These are phyloP conservation scores for Chrysoperla carnea DNA, from an alignment of 1,140 invertebrate species.

Conservation along the genomic window DNA sequence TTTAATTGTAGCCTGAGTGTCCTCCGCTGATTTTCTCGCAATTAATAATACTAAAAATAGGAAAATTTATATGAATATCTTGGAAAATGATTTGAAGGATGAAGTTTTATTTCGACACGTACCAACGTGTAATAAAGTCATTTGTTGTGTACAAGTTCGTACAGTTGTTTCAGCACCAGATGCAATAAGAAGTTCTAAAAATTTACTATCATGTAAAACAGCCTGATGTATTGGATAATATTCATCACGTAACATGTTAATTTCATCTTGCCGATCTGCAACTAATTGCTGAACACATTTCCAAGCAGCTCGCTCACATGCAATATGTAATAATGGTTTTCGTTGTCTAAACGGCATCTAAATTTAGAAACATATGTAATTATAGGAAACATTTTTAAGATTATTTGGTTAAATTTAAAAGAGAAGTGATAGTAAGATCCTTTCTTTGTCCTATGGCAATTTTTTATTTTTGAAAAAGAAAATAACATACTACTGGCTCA, in stretches of 20 bases:
- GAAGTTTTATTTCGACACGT: slow-evolving; percentile 6
- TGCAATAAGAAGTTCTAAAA: slow-evolving; percentile 43
- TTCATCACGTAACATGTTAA: slow-evolving; percentile 56
- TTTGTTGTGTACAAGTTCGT: slow-evolving; percentile 50
- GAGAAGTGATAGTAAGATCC: too few species aligned
- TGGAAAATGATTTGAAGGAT: too few species aligned
- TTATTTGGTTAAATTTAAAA: not conserved
- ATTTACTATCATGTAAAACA: slow-evolving; percentile 44
- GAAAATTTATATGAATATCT: not conserved
- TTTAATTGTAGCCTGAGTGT: slow-evolving; percentile 43
- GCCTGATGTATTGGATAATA: slow-evolving; percentile 61
- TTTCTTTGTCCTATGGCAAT: too few species aligned
- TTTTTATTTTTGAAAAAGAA: too few species aligned
- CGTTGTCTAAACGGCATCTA: slow-evolving; percentile 28
- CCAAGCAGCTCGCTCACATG: slow-evolving; percentile 51
- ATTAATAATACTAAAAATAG: slow-evolving; percentile 31
- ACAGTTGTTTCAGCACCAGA: slow-evolving; percentile 48
- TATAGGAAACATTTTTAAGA: not conserved
- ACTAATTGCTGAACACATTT: slow-evolving; percentile 46
- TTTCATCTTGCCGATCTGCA: slow-evolving; percentile 45
- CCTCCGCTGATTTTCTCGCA: slow-evolving; percentile 47
- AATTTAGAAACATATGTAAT: not conserved
- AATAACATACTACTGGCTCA: too few species aligned
- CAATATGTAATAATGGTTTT: slow-evolving; percentile 44
- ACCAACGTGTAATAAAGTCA: slow-evolving; percentile 50